Percentiles rank a stretch among this genome's conserved stretches.
These are phyloP conservation scores for Sipunculus nudus DNA, from an alignment of 2,888 invertebrate genomes.

Conservation along the genomic window DNA sequence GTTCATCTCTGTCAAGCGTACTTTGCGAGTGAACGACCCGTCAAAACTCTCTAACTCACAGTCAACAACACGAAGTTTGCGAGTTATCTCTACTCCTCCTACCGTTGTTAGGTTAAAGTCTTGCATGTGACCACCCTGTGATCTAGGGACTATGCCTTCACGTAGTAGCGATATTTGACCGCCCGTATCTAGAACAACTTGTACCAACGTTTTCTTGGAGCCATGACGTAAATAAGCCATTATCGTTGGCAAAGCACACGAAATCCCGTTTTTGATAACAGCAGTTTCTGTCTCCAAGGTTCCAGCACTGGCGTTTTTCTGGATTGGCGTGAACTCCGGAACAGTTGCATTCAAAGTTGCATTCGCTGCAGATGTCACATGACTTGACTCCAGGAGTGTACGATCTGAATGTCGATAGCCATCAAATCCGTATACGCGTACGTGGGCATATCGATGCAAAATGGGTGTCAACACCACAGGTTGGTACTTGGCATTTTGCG, in stretches of 20 bases:
- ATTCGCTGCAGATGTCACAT: neutral
- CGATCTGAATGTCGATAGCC: neutral
- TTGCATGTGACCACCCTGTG: neutral
- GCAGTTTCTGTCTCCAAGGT: neutral
- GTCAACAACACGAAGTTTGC: neutral
- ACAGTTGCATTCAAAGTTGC: neutral
- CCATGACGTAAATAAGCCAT: slow-evolving; percentile 14
- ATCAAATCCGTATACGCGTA: neutral
- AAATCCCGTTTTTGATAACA: neutral
- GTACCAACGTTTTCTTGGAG: neutral
- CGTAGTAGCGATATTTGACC: slow-evolving; percentile 5
- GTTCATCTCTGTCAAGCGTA: slow-evolving; percentile 10
- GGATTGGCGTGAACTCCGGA: neutral
- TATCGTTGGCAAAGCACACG: slow-evolving; percentile 7
- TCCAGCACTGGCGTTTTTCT: neutral
- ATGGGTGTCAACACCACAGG: neutral
- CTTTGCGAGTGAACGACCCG: neutral
- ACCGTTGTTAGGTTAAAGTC: slow-evolving; percentile 6
- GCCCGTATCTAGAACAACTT: slow-evolving; percentile 1
- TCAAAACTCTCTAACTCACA: slow-evolving; percentile 5
- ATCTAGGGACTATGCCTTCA: slow-evolving; percentile 10
- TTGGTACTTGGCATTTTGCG: neutral
- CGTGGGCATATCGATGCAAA: neutral
- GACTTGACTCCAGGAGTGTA: neutral
- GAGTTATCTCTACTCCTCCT: neutral